Percentiles rank a stretch among this genome's conserved stretches.
Evolutionary conservation across 1,140 invertebrate species (phyloP).

Genomic region (Meloidogyne hapla): DNA sequence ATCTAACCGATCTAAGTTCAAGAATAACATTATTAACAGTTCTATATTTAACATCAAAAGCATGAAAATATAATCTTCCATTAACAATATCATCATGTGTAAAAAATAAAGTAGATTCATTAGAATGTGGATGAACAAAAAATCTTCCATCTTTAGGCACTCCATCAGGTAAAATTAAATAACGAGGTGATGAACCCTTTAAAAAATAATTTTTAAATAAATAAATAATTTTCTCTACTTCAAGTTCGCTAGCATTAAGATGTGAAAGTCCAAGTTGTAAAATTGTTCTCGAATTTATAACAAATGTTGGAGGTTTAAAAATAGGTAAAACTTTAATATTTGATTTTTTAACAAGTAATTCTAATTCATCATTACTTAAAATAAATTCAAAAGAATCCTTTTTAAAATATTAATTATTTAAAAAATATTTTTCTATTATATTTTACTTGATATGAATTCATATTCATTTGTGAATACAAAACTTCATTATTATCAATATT

Average conservation of each 20-base stretch:
- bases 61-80: constrained; percentile 51
- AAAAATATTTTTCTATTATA: constrained; percentile 17
- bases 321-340: constrained; percentile 43
- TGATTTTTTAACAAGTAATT: constrained; percentile 46
- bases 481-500: constrained; percentile 62
- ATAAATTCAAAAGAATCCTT: constrained; percentile 58
- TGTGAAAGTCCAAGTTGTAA: constrained; percentile 49
- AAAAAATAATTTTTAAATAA: constrained; percentile 10
- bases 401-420: not conserved
- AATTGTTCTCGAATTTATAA: constrained; percentile 50
- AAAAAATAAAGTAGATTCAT: constrained; percentile 56
- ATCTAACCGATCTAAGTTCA: constrained; percentile 41
- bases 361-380: constrained; percentile 57
- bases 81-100: constrained; percentile 54
- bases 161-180: constrained; percentile 43
- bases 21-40: constrained; percentile 41
- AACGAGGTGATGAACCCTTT: constrained; percentile 56
- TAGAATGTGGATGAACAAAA: constrained; percentile 53
- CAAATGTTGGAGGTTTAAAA: constrained; percentile 43
- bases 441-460: constrained; percentile 55
- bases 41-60: constrained; percentile 40
- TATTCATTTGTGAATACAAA: constrained; percentile 62
- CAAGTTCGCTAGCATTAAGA: constrained; percentile 49
- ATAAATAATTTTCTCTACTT: constrained; percentile 14
- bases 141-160: constrained; percentile 49